Conservation (phyloP, 2,797 vertebrate species). For the Oreochromis mossambicus region DNA sequence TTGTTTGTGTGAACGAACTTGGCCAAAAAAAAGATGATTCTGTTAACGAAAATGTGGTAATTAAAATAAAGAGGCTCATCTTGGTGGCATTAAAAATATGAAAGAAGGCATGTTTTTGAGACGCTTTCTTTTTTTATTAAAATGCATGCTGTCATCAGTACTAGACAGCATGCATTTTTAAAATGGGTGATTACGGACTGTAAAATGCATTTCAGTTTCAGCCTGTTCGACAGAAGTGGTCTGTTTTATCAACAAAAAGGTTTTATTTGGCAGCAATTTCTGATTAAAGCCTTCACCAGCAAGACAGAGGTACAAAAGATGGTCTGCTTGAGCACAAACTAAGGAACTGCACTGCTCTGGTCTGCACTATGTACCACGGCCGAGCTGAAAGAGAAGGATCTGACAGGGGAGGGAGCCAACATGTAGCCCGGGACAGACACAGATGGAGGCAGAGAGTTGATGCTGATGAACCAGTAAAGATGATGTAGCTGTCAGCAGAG, state of each 20-base stretch:
- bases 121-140: accelerated
- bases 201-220: accelerated
- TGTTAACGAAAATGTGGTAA: neutral
- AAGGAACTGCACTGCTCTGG: neutral
- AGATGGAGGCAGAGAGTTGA: neutral
- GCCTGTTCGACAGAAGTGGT: neutral
- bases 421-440: neutral
- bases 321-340: neutral
- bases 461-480: neutral
- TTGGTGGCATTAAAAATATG: neutral
- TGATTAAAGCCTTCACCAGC: neutral
- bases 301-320: neutral
- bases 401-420: neutral
- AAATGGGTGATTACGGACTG: neutral
- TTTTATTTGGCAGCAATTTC: neutral
- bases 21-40: neutral
- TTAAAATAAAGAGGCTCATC: neutral
- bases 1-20: accelerated
- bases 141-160: neutral
- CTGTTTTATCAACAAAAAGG: accelerated
- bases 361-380: accelerated
- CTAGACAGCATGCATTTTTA: neutral
- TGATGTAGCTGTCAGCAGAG: neutral
- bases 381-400: neutral
- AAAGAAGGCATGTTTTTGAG: neutral